Evolutionary conservation across 2,888 invertebrate genomes (phyloP).

Genomic region (Pseudeuparius sepicola): DNA sequence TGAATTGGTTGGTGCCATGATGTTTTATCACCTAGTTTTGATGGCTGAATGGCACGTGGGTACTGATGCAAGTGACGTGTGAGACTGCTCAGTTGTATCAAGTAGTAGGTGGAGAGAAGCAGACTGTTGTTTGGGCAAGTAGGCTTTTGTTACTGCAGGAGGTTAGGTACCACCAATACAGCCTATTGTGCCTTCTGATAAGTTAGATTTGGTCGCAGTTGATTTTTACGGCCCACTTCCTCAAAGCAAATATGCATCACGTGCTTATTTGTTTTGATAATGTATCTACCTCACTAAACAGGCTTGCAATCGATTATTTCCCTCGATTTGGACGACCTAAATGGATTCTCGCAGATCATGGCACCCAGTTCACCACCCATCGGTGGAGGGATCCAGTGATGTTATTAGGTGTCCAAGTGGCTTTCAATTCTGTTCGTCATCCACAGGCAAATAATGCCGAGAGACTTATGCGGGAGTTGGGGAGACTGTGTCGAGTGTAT

Average conservation of each 20-base stretch:
- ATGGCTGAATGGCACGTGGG: no score
- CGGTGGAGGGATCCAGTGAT: constrained; percentile 13
- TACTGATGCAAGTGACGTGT: no score
- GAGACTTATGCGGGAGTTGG: constrained; percentile 23
- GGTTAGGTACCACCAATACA: constrained; percentile 4
- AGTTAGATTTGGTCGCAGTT: background rate
- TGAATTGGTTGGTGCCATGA: no score
- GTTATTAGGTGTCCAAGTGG: constrained; percentile 3
- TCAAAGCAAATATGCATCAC: no score
- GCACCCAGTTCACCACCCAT: constrained; percentile 4
- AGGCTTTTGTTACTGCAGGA: no score
- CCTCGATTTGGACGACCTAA: background rate
- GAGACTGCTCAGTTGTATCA: no score
- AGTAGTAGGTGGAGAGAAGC: no score
- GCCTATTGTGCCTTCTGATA: background rate
- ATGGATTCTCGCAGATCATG: background rate
- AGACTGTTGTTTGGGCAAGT: no score
- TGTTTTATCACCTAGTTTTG: no score
- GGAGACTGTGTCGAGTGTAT: constrained; percentile 17
- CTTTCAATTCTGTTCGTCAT: constrained; percentile 16
- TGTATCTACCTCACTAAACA: no score
- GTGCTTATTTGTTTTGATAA: no score
- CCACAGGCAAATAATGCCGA: constrained; percentile 23
- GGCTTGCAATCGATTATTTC: constrained; percentile 2
- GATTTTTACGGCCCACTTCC: constrained; percentile 1